Base-by-base conservation (phyloP, 1,140 invertebrate species). In the Cylas formicarius region DNA sequence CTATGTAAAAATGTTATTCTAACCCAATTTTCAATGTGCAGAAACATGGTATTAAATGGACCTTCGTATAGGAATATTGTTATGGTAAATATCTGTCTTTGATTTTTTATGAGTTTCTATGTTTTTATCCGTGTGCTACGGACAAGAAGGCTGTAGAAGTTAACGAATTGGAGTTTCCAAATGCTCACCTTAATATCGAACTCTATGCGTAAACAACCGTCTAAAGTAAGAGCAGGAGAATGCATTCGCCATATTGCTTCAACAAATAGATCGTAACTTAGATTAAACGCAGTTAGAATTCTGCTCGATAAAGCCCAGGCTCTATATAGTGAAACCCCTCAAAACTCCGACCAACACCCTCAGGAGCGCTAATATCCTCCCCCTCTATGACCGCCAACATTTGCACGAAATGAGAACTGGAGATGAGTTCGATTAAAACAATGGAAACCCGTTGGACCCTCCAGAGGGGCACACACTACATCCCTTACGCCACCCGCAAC, bases 381-480 rank as follows among this genome's bases (percentile, higher is more conserved):
- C 50, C 57, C 52, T 40, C 46, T 53, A 56, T 56, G 54, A 41
- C 58, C 44, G 54, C 58, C 53, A 58, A 61, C 59, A 63, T 62
- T 62, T 61, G 60, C 60, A 56, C 62, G 52, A 62, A 62, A 62
- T 62, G 60, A 62, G 62, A 62, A 61, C 58, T 57, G 48, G 60
- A 64, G 62, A 62, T 62, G 62, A 60, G 60, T 62, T 62, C 60
- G 60, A 62, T 64, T 64, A 62, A 64, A 64, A 64, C 62, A 64
- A 64, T 61, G 62, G 55, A 48, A 48, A 44, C 58, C 43, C 51
- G 44, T 48, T 45, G 44, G 45, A 44, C 47, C 47, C 43, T 47
- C 47, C n/a, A n/a, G n/a, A n/a, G 11, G 17, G 24, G 27, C 37
- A 22, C 44, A 42, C 14, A 17, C 38, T 13, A 29, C 20, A 22